Percentiles rank a stretch among this genome's conserved stretches.
Conservation (phyloP, 2,113 vertebrate genomes). For the Zosterops pallidus region DNA sequence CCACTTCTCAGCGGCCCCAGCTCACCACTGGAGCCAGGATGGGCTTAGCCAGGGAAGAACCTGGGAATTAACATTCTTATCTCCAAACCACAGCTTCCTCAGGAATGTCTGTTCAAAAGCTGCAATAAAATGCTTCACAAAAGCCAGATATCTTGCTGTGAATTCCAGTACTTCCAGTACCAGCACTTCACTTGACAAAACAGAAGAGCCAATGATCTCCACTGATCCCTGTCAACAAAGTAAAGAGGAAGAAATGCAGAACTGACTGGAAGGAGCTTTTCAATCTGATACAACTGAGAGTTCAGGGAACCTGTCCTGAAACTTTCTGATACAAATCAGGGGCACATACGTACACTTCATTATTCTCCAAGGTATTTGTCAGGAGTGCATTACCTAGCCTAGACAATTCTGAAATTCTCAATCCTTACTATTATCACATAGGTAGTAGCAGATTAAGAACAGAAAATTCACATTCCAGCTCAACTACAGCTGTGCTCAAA, state of each 20-base stretch:
- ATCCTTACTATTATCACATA: neutral
- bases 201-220: neutral
- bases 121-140: constrained; percentile 26
- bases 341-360: neutral
- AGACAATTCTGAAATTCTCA: neutral
- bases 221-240: neutral
- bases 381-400: neutral
- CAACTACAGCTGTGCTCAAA: neutral
- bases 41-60: neutral
- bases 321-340: neutral
- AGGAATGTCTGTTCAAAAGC: constrained; percentile 14
- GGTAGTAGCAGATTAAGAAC: neutral
- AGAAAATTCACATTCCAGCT: neutral
- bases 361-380: neutral
- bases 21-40: neutral
- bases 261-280: neutral
- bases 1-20: neutral
- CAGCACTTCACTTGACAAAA: neutral
- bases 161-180: neutral
- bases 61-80: constrained; percentile 43
- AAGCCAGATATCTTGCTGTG: neutral
- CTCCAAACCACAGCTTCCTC: neutral
- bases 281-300: neutral
- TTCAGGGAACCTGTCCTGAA: neutral
- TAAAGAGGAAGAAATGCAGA: neutral